phyloP scores from a whole-genome alignment of 2,113 vertebrate species.

The Tiliqua scincoides region DNA sequence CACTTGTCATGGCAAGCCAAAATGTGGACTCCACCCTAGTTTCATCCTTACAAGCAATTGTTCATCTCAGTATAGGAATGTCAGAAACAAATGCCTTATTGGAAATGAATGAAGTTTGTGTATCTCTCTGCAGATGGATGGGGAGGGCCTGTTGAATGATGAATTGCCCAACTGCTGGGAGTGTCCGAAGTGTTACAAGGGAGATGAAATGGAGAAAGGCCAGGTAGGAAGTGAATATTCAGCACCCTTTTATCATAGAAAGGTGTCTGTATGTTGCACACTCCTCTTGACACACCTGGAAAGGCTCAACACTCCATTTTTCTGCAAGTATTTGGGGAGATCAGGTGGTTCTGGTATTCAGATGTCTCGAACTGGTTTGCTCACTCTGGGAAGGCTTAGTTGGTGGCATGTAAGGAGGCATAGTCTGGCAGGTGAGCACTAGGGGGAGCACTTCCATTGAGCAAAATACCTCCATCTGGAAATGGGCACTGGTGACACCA shows the following conservation, averaged over 20 bases:
- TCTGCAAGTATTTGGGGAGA: background rate
- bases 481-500: background rate
- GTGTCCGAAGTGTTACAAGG: constrained; percentile 94
- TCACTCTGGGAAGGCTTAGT: background rate
- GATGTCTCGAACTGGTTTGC: background rate
- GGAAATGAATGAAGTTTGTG: constrained; percentile 33
- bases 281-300: background rate
- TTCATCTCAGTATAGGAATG: background rate
- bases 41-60: background rate
- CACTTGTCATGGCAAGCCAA: accelerated
- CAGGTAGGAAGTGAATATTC: constrained; percentile 66
- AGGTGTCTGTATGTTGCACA: background rate
- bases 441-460: background rate
- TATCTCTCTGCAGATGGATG: constrained; percentile 82
- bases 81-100: background rate
- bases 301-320: background rate
- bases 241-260: background rate
- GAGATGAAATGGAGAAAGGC: constrained; percentile 81
- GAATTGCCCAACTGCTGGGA: constrained; percentile 98
- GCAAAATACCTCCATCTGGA: background rate
- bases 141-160: constrained; percentile 91
- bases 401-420: background rate
- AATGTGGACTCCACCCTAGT: background rate
- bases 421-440: background rate
- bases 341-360: background rate